Base-by-base conservation (phyloP, 1,140 invertebrate genomes). In the Trachelipus rathkii region DNA sequence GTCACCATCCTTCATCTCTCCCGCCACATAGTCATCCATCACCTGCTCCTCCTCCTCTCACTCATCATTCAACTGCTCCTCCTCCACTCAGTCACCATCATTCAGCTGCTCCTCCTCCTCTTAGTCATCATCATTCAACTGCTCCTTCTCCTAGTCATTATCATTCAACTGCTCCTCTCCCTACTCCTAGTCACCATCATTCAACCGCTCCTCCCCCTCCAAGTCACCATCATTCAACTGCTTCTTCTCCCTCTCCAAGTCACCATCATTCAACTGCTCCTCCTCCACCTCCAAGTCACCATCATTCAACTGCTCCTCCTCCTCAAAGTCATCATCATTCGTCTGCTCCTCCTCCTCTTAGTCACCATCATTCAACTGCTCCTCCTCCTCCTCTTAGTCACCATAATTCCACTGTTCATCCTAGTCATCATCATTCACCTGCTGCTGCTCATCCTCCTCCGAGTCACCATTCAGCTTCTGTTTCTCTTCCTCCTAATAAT, bases 151-250 rank as follows among this genome's bases (percentile, higher is more conserved):
- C 60, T n/a, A 19, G n/a, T 44, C 71, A 21, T 3, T 19, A 19
- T 23, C 33, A 19, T 23, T 33, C 71, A 50, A 10, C 71, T n/a
- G n/a, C n/a, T 19, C 71, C 10, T 72, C 71, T 19, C 10, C 10
- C 33, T 23, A 5, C 53, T 23, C 60, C 60, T n/a, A n/a, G n/a
- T n/a, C 21, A 23, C 60, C n/a, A 23, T 23, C 60, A 19, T n/a
- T 23, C 69, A 21, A 19, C 70, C 21, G 6, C 68, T 72, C 77
- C 74, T 75, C 21, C 77, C 46, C 23, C 77, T 44, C 9, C 73
- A 53, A 68, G 46, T 15, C 7, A 21, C 44, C 45, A 13, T 76
- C 72, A 53, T 43, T 19, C 71, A n/a, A 10, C 75, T 33, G 33
- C 33, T 33, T 6, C 33, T 33, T 6, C 44, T 33, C 45, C 46